Evolutionary conservation across 1,140 invertebrate species (phyloP).

Genomic region (Coptotermes formosanus): DNA sequence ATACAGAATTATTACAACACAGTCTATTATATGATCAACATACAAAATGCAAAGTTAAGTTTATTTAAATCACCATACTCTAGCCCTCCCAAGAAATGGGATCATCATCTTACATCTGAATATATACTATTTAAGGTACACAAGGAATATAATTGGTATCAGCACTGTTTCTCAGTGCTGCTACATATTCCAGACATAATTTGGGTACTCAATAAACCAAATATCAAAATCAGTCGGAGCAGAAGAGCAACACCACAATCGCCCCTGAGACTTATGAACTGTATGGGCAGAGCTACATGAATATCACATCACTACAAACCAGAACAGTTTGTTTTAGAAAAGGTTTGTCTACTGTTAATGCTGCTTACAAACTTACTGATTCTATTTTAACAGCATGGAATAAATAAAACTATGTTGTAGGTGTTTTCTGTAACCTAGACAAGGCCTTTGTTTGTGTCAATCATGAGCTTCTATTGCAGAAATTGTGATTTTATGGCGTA

Average conservation of each 20-base stretch:
- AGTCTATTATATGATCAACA: neutral
- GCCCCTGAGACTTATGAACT: neutral
- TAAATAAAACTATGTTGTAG: too few relatives aligned
- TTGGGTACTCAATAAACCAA: neutral
- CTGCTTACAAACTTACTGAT: too few relatives aligned
- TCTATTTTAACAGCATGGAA: too few relatives aligned
- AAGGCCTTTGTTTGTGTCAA: too few relatives aligned
- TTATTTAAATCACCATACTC: neutral
- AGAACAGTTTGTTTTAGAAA: too few relatives aligned
- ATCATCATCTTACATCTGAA: neutral
- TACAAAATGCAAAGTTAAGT: neutral
- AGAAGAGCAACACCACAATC: neutral
- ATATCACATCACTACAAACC: too few relatives aligned
- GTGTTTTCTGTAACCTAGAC: too few relatives aligned
- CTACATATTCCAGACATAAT: neutral
- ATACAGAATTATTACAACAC: constrained; percentile 8
- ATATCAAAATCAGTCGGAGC: neutral
- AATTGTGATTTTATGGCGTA: too few relatives aligned
- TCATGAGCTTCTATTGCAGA: too few relatives aligned
- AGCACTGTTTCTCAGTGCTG: neutral
- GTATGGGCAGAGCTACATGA: neutral
- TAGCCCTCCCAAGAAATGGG: neutral
- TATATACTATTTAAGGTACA: neutral
- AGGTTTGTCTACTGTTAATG: too few relatives aligned
- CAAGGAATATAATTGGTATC: constrained; percentile 19